Evolutionary conservation across 2,888 invertebrate species (phyloP), one percentile per base, ranked within the genome.

Genomic region (Teleogryllus oceanicus): DNA sequence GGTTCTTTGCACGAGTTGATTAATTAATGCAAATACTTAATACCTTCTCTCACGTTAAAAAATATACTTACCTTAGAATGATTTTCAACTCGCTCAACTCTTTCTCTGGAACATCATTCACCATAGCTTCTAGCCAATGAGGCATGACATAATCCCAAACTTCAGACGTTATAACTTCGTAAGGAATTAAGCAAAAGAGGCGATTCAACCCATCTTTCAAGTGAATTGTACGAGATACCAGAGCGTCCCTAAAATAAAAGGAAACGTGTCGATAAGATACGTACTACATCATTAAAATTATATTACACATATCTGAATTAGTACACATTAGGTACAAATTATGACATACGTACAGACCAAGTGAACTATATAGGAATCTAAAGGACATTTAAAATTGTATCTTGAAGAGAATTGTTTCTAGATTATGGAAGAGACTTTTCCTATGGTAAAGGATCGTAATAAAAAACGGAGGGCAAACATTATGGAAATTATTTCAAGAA

Each of bases 61-160:
- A 50, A 77, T 62, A 8, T 37, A 76, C 79, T 83, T 84, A 92
- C 92, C 92, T 91, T 74, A 94, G 89, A 51, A 96, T 92, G 82
- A 95, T 93, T 87, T 96, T 94, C 20, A 97, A 87, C 85, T 97
- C 96, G 78, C 90, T 88, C 76, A 96, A 88, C 85, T 96, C 97
- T 86, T 96, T 94, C 86, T 96, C 95, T 0, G 95, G 95, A 0
- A 96, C 95, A 85, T 96, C 96, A 82, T 94, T 94, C 78, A 95
- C 95, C 83, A 99, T 96, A 0, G 98, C 96, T 87, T 98, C 98
- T 94, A 99, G 94, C 99, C 99, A 99, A 84, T 96, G 94, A 0
- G 99, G 99, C 96, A 99, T 99, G 37, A 99, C 96, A 86, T 94
- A 94, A 86, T 98, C 96, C 99, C 99, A 99, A 80, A 97, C 96